Evolutionary conservation across 64 coral and sea anemone species (phyloP).

Genomic region (Porites australiensis): DNA sequence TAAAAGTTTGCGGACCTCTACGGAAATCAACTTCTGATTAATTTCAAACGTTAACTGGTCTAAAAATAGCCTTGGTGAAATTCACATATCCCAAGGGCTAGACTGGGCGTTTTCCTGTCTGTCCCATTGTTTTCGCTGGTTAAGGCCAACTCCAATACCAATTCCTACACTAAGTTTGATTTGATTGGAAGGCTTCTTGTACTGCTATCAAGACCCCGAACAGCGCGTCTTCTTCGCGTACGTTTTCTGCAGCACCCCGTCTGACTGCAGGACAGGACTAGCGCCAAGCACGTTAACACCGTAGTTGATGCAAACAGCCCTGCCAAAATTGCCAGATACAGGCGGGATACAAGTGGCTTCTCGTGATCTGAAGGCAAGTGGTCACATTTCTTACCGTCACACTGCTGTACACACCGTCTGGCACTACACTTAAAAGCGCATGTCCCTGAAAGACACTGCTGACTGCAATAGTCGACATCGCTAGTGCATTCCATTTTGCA

Average conservation of each 20-base stretch:
- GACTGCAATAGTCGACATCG: conserved; percentile 76
- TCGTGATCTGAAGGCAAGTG: background rate
- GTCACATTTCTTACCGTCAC: conserved; percentile 52
- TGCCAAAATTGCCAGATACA: conserved; percentile 74
- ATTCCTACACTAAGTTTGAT: background rate
- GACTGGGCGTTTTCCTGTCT: too few species aligned
- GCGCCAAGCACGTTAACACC: conserved; percentile 31
- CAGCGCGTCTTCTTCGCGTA: background rate
- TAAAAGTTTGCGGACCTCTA: too few species aligned
- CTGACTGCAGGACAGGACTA: conserved; percentile 28
- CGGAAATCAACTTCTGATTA: too few species aligned
- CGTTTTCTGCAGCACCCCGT: conserved; percentile 8
- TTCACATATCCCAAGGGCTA: too few species aligned
- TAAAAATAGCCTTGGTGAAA: too few species aligned
- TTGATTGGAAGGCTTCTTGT: conserved; percentile 1
- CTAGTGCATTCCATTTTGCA: conserved; percentile 81
- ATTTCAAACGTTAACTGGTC: too few species aligned
- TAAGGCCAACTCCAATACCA: background rate
- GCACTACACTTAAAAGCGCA: conserved; percentile 81
- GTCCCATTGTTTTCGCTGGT: too few species aligned
- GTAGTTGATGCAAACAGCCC: conserved; percentile 70
- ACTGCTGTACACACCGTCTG: conserved; percentile 57
- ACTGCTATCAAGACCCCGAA: background rate
- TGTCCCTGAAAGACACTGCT: conserved; percentile 80
- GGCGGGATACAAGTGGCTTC: conserved; percentile 43